A percentile compares a stretch with the other conserved stretches of the same genome.
These are phyloP conservation scores for Sitobion miscanthi DNA, from an alignment of 1,140 invertebrate genomes.

Conservation along the genomic window DNA sequence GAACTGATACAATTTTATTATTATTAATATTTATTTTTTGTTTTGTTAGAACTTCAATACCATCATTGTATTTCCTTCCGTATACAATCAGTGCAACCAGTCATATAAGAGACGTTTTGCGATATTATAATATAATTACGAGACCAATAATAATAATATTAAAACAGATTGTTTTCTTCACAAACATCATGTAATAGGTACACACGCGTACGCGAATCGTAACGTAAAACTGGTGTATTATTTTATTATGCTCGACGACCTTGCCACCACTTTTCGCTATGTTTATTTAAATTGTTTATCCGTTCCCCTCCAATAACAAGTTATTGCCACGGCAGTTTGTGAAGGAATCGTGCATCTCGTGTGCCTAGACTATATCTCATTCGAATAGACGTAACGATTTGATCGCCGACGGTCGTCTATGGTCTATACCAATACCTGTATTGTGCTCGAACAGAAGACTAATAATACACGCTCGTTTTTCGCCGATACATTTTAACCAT, in stretches of 20 bases:
- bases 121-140: background rate
- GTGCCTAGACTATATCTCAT: background rate
- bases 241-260: constrained; percentile 20
- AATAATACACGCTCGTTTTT: background rate
- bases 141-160: background rate
- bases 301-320: background rate
- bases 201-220: background rate
- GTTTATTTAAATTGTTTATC: background rate
- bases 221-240: background rate
- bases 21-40: background rate
- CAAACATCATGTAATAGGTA: background rate
- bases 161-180: background rate
- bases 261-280: constrained; percentile 38
- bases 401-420: background rate
- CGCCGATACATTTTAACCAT: background rate
- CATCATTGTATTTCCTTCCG: background rate
- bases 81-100: background rate
- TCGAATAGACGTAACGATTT: background rate
- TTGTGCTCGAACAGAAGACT: background rate
- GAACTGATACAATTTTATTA: too few species aligned
- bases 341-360: constrained; percentile 36
- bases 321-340: background rate
- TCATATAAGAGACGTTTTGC: background rate
- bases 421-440: background rate
- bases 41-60: background rate